These are phyloP conservation scores for Harpalus rubripes DNA, from an alignment of 2,888 invertebrate genomes.

Conservation along the genomic window DNA sequence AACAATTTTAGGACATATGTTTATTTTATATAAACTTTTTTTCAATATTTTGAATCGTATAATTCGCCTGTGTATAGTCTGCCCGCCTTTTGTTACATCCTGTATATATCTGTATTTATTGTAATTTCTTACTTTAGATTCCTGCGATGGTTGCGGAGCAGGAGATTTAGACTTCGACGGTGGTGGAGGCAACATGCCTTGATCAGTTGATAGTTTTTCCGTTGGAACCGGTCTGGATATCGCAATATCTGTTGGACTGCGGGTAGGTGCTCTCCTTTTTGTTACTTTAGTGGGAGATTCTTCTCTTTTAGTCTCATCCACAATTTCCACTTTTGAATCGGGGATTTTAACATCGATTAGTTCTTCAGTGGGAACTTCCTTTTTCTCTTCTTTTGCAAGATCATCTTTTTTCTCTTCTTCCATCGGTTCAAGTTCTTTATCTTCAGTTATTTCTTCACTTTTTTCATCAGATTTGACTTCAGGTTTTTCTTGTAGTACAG, in stretches of 20 bases:
- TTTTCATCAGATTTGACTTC: background rate
- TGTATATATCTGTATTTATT: too few species aligned
- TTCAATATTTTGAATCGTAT: too few species aligned
- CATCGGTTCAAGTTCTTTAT: conserved; percentile 13
- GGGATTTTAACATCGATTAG: conserved; percentile 39
- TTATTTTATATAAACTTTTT: too few species aligned
- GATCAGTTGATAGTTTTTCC: conserved; percentile 75
- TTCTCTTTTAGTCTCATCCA: conserved; percentile 74
- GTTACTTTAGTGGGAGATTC: conserved; percentile 79
- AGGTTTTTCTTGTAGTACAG: conserved; percentile 28
- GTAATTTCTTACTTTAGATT: conserved; percentile 57
- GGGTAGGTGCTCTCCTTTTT: conserved; percentile 76
- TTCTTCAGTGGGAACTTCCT: conserved; percentile 46
- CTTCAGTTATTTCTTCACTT: background rate
- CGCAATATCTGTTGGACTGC: conserved; percentile 71
- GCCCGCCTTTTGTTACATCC: too few species aligned
- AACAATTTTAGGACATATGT: too few species aligned
- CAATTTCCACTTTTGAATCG: conserved; percentile 45
- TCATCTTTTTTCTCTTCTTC: conserved; percentile 20
- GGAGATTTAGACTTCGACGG: conserved; percentile 63
- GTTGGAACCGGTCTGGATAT: conserved; percentile 78
- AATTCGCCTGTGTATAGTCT: too few species aligned
- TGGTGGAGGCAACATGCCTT: conserved; percentile 76
- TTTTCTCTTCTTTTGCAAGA: background rate
- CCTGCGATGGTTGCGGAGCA: conserved; percentile 57